Percentiles rank a stretch among this genome's conserved stretches.
These are phyloP conservation scores for Sipha flava DNA, from an alignment of 1,140 invertebrate genomes.

Conservation along the genomic window DNA sequence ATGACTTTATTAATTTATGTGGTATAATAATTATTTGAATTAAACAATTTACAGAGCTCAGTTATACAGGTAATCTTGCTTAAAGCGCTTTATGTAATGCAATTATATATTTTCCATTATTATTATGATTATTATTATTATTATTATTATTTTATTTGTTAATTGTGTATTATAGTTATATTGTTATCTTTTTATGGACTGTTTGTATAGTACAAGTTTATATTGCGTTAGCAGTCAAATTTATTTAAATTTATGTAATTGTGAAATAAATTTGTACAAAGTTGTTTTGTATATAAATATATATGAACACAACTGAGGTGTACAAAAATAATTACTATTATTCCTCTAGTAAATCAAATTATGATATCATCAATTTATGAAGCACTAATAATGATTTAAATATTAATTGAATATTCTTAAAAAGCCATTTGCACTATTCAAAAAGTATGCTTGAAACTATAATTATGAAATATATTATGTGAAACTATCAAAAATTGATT, in stretches of 20 bases:
- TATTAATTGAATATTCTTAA: slow-evolving; percentile 6
- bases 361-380: background rate
- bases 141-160: slow-evolving; percentile 27
- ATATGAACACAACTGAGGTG: background rate
- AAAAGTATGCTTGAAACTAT: slow-evolving; percentile 15
- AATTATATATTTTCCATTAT: slow-evolving; percentile 27
- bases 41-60: slow-evolving; percentile 16
- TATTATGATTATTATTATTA: background rate
- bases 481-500: background rate
- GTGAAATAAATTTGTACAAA: no score
- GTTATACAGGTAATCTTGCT: slow-evolving; percentile 28
- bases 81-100: slow-evolving; percentile 14
- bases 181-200: slow-evolving; percentile 31
- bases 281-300: background rate
- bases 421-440: background rate
- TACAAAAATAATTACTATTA: background rate
- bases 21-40: slow-evolving; percentile 9
- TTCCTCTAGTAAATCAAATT: background rate
- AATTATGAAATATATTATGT: slow-evolving; percentile 5
- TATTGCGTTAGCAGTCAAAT: slow-evolving; percentile 5
- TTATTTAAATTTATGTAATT: slow-evolving; percentile 13
- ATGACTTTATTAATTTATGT: slow-evolving; percentile 8
- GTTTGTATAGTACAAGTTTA: slow-evolving; percentile 26
- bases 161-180: slow-evolving; percentile 27
- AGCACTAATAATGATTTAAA: slow-evolving; percentile 6